These are phyloP conservation scores for Ctenopoma kingsleyae DNA, from an alignment of 2,797 vertebrate species.

Conservation along the genomic window DNA sequence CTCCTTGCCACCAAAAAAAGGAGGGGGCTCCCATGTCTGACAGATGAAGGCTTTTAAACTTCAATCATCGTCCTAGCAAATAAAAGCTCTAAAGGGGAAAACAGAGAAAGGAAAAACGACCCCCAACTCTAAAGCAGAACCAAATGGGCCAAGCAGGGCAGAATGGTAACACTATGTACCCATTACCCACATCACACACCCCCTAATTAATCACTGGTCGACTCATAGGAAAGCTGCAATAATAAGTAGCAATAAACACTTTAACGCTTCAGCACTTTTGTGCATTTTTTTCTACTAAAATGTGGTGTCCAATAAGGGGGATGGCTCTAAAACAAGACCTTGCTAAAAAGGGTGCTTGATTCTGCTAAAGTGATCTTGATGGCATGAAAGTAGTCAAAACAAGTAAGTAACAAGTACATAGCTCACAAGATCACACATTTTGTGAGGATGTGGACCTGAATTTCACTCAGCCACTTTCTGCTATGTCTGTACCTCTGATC, in stretches of 20 bases:
- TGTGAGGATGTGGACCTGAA: neutral
- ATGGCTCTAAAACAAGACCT: conserved; percentile 5
- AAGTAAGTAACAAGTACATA: neutral
- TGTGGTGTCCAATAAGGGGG: conserved; percentile 28
- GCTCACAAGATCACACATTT: neutral
- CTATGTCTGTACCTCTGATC: neutral
- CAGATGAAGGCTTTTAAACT: conserved; percentile 69
- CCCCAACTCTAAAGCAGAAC: conserved; percentile 55
- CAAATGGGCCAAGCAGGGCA: conserved; percentile 63
- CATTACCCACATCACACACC: conserved; percentile 70
- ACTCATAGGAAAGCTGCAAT: conserved; percentile 60
- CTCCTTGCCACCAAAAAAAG: conserved; percentile 16
- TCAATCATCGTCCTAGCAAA: conserved; percentile 41
- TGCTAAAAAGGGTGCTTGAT: conserved; percentile 26
- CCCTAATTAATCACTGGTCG: conserved; percentile 55
- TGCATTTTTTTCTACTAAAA: conserved; percentile 35
- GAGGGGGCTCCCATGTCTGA: conserved; percentile 22
- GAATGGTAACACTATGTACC: conserved; percentile 51
- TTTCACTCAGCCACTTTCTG: too few species aligned
- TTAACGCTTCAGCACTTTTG: conserved; percentile 58
- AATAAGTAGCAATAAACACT: conserved; percentile 73
- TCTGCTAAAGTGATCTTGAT: neutral
- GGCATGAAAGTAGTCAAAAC: neutral
- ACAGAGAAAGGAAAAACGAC: conserved; percentile 1
- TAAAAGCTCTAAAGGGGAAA: conserved; percentile 9